Base-by-base conservation (phyloP, 2,797 vertebrate genomes). In the Oreonectes daqikongensis region DNA sequence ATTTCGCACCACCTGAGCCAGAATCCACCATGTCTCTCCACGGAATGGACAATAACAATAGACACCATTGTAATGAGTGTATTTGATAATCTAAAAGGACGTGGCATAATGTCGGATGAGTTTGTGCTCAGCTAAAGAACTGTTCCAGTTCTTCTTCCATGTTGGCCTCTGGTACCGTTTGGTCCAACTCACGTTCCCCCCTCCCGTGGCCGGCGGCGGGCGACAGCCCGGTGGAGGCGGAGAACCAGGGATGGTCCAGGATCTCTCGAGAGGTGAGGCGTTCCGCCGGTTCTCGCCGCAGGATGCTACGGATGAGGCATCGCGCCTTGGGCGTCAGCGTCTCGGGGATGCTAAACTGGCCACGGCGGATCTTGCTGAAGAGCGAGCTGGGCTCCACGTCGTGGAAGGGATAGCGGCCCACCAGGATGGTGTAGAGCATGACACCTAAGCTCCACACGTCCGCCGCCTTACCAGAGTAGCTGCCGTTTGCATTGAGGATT, bases 341-440 rank as follows among this genome's bases (percentile, higher is more conserved):
- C 89, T 99, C 98, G 12, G 98, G 98, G 92, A 99, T 95, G 95
- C 94, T 99, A 91, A 98, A 99, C 89, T 99, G 97, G 89, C 98
- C 98, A 1, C 97, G 91, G 68, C 98, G 96, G 89, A 99, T 99
- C 91, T 98, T 99, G 91, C 95, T 97, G 91, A 99, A 99, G 87
- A 99, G 93, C 11, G 97, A 98, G 82, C 97, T 94, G 15, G 98
- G 98, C 87, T 99, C 98, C 77, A 98, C 95, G 85, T 99, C 98
- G 83, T 99, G 98, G 92, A 99, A 99, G 64, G 98, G 98, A 88
- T 99, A 99, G 78, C 97, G 97, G 82, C 98, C 98, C 71, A 99
- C 96, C 18, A 99, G 91, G 94, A 99, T 99, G 86, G 98, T 99
- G 79, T 99, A 99, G 30, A 99, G 96, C 98, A 99, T 99, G 86